A percentile compares a stretch with the other conserved stretches of the same genome.
phyloP scores from a whole-genome alignment of 2,888 invertebrate genomes.

The Pterostichus niger region DNA sequence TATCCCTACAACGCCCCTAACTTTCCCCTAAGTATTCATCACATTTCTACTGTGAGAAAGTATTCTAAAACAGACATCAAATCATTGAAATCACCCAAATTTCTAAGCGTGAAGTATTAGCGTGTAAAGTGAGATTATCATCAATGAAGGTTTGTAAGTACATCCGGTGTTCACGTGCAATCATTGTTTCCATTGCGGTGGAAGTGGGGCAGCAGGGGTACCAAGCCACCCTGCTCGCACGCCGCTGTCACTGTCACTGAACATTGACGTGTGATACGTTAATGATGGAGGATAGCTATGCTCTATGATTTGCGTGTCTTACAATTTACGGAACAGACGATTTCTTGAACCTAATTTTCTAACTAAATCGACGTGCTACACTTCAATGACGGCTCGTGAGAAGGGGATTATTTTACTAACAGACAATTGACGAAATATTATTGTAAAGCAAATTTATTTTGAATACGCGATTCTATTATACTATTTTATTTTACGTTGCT shows the following conservation, averaged over 20 bases:
- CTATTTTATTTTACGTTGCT: too few species aligned
- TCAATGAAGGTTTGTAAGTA: slow-evolving; percentile 60
- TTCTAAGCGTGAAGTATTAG: slow-evolving; percentile 10
- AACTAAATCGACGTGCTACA: background rate
- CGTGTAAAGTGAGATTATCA: slow-evolving; percentile 59
- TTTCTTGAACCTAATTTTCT: slow-evolving; percentile 21
- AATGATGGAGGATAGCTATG: slow-evolving; percentile 54
- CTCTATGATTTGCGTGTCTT: slow-evolving; percentile 62
- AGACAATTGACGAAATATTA: too few species aligned
- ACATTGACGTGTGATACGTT: slow-evolving; percentile 57
- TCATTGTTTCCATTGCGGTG: slow-evolving; percentile 36
- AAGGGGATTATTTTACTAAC: background rate
- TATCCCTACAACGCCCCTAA: background rate
- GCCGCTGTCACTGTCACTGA: slow-evolving; percentile 36
- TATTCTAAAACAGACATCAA: slow-evolving; percentile 59
- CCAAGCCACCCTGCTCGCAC: slow-evolving; percentile 14
- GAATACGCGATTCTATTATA: too few species aligned
- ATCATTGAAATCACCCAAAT: slow-evolving; percentile 28
- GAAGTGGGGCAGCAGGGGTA: slow-evolving; percentile 9
- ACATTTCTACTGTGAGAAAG: slow-evolving; percentile 13
- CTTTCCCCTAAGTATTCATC: background rate
- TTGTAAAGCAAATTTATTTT: too few species aligned
- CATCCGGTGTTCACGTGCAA: slow-evolving; percentile 57
- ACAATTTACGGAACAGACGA: slow-evolving; percentile 38
- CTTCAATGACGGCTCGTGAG: slow-evolving; percentile 44